These are phyloP conservation scores for Clistopyga incitator DNA, from an alignment of 2,888 invertebrate genomes.

Conservation along the genomic window DNA sequence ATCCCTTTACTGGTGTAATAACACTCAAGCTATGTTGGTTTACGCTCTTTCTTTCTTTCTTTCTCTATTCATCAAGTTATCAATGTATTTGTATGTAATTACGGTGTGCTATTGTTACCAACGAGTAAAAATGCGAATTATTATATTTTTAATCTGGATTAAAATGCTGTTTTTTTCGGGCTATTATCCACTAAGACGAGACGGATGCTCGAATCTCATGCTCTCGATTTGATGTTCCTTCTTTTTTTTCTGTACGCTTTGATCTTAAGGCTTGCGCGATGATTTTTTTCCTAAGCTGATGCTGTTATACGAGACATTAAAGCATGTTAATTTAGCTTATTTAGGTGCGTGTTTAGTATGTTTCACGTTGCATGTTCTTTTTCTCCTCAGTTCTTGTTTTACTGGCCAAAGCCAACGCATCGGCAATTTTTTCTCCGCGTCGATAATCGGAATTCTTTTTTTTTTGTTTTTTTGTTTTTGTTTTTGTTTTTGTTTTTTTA, in stretches of 20 bases:
- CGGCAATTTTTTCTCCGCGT: conserved; percentile 7
- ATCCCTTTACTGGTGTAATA: conserved; percentile 10
- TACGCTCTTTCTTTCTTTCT: conserved; percentile 10
- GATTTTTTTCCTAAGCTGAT: conserved; percentile 5
- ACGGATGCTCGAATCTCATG: conserved; percentile 47
- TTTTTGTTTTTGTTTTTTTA: conserved; percentile 2
- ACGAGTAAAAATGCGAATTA: conserved; percentile 12
- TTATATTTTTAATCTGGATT: conserved; percentile 23
- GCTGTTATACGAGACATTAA: conserved; percentile 14
- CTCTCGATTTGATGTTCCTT: conserved; percentile 39
- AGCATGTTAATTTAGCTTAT: conserved; percentile 31
- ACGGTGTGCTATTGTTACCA: conserved; percentile 34
- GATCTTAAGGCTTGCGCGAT: conserved; percentile 15
- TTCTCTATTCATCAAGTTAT: not conserved
- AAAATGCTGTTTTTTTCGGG: conserved; percentile 10
- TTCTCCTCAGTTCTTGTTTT: conserved; percentile 19
- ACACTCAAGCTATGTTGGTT: conserved; percentile 9
- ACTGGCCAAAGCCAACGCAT: conserved; percentile 21
- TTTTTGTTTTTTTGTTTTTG: conserved; percentile 1
- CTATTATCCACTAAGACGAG: conserved; percentile 37
- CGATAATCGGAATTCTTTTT: not conserved
- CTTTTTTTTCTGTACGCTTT: not conserved
- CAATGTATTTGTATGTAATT: not conserved
- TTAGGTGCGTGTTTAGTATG: conserved; percentile 53
- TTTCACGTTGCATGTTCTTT: conserved; percentile 38